These are phyloP conservation scores for Philopedon plagiatum DNA, from an alignment of 2,888 invertebrate species.

Conservation along the genomic window DNA sequence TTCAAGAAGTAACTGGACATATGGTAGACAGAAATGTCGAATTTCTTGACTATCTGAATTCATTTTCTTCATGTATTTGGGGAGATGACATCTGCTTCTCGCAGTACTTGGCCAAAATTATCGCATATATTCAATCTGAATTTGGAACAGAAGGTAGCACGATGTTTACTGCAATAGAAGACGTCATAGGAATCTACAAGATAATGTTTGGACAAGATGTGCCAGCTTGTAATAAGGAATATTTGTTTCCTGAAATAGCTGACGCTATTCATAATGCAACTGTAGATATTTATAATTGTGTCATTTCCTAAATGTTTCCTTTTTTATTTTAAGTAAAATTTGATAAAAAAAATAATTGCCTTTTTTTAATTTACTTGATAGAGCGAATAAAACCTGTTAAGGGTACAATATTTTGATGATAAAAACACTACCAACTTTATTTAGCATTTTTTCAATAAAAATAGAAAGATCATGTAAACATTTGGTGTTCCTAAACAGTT, in stretches of 20 bases:
- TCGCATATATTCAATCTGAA: neutral
- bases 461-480: too few relatives aligned
- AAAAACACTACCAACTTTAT: too few relatives aligned
- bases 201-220: slow-evolving; percentile 19
- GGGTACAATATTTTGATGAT: too few relatives aligned
- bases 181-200: neutral
- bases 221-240: neutral
- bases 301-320: neutral
- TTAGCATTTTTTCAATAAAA: too few relatives aligned
- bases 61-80: neutral
- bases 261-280: neutral
- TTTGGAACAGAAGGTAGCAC: neutral
- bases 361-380: too few relatives aligned
- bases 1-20: neutral
- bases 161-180: neutral
- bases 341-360: neutral
- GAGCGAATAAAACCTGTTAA: too few relatives aligned
- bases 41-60: neutral
- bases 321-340: neutral
- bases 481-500: too few relatives aligned
- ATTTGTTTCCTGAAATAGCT: slow-evolving; percentile 1
- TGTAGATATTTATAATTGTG: neutral
- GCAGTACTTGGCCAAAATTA: neutral
- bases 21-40: neutral
- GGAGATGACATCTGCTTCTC: slow-evolving; percentile 9